Evolutionary conservation across 2,797 vertebrate genomes (phyloP).

Genomic region (Sibirionetta formosa): DNA sequence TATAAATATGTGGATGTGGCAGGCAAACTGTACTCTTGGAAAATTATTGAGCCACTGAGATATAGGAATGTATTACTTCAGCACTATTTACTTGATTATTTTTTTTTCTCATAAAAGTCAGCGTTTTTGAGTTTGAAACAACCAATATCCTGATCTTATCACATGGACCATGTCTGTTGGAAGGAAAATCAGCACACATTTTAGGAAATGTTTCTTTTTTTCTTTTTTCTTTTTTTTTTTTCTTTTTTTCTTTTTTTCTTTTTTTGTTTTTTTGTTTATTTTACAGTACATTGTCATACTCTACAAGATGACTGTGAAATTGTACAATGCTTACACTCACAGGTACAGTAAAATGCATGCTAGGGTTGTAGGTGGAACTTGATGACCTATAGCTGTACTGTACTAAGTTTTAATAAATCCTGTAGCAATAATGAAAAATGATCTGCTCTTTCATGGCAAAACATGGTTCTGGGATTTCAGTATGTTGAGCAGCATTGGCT

Average conservation of each 20-base stretch:
- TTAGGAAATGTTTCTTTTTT: neutral
- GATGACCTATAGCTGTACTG: neutral
- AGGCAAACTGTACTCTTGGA: neutral
- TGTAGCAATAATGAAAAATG: slow-evolving; percentile 46
- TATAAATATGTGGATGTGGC: neutral
- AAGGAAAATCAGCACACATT: neutral
- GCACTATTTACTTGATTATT: neutral
- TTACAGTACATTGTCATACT: neutral
- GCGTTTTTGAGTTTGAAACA: neutral
- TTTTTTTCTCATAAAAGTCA: neutral
- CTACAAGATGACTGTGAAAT: neutral
- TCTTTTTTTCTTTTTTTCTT: no score
- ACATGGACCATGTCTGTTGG: neutral
- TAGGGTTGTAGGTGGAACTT: neutral
- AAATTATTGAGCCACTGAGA: neutral
- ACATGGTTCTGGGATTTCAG: slow-evolving; percentile 31
- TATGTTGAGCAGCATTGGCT: slow-evolving; percentile 34
- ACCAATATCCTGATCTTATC: neutral
- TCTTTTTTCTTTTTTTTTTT: no score
- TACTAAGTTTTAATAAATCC: slow-evolving; percentile 52
- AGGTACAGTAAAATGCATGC: neutral
- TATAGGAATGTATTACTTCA: neutral
- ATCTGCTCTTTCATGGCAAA: slow-evolving; percentile 48
- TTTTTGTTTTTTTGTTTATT: neutral
- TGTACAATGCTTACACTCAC: neutral